These are phyloP conservation scores for Bicyclus anynana DNA, from an alignment of 1,140 invertebrate genomes.

Conservation along the genomic window DNA sequence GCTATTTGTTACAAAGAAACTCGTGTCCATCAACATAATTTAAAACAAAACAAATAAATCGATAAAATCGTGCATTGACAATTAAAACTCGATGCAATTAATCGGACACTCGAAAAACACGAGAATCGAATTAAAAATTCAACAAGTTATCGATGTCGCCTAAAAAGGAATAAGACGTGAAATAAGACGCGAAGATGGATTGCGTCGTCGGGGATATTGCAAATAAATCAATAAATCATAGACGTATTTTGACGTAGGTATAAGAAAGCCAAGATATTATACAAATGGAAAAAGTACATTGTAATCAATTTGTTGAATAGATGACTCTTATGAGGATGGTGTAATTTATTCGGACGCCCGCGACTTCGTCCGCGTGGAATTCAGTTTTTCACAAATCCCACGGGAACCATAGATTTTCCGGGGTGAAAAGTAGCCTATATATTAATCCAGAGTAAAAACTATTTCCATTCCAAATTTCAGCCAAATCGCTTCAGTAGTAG, in stretches of 20 bases:
- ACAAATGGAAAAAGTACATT: too few relatives aligned
- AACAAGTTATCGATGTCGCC: conserved; percentile 16
- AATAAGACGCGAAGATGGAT: conserved; percentile 15
- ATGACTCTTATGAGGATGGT: too few relatives aligned
- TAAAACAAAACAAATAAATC: conserved; percentile 3
- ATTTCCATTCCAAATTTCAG: too few relatives aligned
- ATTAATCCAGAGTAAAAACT: too few relatives aligned
- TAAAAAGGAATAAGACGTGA: conserved; percentile 13
- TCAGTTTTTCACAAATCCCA: too few relatives aligned
- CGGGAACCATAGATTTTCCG: too few relatives aligned
- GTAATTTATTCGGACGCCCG: too few relatives aligned
- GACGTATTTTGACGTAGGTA: background rate
- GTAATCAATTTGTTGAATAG: too few relatives aligned
- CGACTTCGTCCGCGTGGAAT: too few relatives aligned
- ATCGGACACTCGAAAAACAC: conserved; percentile 13
- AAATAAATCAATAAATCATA: conserved; percentile 6
- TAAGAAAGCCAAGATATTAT: background rate
- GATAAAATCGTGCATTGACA: conserved; percentile 16
- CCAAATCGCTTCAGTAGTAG: too few relatives aligned
- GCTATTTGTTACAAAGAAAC: too few relatives aligned
- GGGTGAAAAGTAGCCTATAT: too few relatives aligned
- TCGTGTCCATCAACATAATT: background rate
- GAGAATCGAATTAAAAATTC: conserved; percentile 21
- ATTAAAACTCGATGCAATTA: conserved; percentile 17
- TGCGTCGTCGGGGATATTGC: conserved; percentile 4